Evolutionary conservation across 1,140 invertebrate species (phyloP), one percentile per base, ranked within the genome.

Genomic region (Drosophila sp.): DNA sequence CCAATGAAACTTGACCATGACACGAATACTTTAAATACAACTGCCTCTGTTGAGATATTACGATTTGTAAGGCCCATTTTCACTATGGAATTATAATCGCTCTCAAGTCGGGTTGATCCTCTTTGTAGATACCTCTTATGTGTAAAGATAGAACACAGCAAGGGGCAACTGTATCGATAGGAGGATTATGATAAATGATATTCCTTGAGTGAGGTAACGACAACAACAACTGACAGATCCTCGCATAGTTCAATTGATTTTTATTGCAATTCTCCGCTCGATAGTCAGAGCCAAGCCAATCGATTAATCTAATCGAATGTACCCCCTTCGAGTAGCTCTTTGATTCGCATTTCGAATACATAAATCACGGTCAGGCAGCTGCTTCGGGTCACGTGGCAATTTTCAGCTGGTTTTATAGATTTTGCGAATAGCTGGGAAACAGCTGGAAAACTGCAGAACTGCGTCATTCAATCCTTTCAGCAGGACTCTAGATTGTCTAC

Each of bases 381-480:
- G 65, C 18, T 34, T 14, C 14, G 50, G 50, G 64, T 72, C 70
- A 58, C 69, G 69, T 65, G 69, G 18, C 16, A 14, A 32, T 40
- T 41, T 66, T 59, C 56, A 62, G 58, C 61, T 54, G 43, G 50
- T 21, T 27, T 51, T 53, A 29, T 29, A n/a, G 36, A 25, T 13
- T 2, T 45, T 66, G 72, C 25, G 16, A 72, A 67, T 66, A 57
- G 64, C 40, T 14, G 41, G 4, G 59, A 62, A 71, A 78, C 72
- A 76, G 76, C 76, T 78, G 76, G 65, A 36, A 36, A 11, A 36
- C 34, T 11, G 45, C 1, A 54, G 4, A 27, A 46, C 21, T 51
- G 53, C 57, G 13, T 61, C 57, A 54, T 36, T 76, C 70, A 79
- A 79, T 76, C 76, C 76, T 76, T 79, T 76, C 38, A 76, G 61